A percentile compares a stretch with the other conserved stretches of the same genome.
Conservation (phyloP, 2,113 vertebrate genomes). For the Ancistrus triradiatus region DNA sequence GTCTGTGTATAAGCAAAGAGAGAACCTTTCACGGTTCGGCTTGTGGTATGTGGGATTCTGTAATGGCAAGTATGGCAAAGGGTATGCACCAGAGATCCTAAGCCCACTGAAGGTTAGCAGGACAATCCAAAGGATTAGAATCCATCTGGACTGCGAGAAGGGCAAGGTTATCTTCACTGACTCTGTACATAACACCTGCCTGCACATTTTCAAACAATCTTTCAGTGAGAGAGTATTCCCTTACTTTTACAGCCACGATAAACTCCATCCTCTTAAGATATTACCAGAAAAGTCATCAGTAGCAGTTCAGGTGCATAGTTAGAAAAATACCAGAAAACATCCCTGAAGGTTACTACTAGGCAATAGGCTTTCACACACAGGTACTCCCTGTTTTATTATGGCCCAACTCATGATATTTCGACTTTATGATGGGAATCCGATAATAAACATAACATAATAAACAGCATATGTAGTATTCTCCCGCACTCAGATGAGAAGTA, state of each 20-base stretch:
- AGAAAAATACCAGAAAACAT: neutral
- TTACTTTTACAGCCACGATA: constrained; percentile 42
- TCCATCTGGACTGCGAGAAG: constrained; percentile 32
- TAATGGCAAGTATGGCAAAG: constrained; percentile 26
- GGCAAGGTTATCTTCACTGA: constrained; percentile 12
- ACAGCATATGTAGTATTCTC: too few relatives aligned
- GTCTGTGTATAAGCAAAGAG: constrained; percentile 17
- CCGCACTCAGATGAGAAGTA: too few relatives aligned
- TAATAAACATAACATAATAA: too few relatives aligned
- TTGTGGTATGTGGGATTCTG: constrained; percentile 32
- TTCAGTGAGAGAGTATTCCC: constrained; percentile 43
- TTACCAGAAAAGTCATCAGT: constrained; percentile 21
- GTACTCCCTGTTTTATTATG: too few relatives aligned
- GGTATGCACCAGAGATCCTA: constrained; percentile 26
- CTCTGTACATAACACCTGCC: constrained; percentile 3
- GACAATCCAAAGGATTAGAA: constrained; percentile 28
- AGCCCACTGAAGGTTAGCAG: constrained; percentile 5
- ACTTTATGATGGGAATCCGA: too few relatives aligned
- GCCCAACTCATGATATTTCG: too few relatives aligned
- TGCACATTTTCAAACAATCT: constrained; percentile 25
- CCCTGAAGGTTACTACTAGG: too few relatives aligned
- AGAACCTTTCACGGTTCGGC: constrained; percentile 3
- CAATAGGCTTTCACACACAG: too few relatives aligned
- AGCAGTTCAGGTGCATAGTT: constrained; percentile 1
- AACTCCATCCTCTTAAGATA: constrained; percentile 31